A percentile compares a stretch with the other conserved stretches of the same genome.
Evolutionary conservation across 2,113 vertebrate genomes (phyloP).

Genomic region (Thamnophis sirtalis): DNA sequence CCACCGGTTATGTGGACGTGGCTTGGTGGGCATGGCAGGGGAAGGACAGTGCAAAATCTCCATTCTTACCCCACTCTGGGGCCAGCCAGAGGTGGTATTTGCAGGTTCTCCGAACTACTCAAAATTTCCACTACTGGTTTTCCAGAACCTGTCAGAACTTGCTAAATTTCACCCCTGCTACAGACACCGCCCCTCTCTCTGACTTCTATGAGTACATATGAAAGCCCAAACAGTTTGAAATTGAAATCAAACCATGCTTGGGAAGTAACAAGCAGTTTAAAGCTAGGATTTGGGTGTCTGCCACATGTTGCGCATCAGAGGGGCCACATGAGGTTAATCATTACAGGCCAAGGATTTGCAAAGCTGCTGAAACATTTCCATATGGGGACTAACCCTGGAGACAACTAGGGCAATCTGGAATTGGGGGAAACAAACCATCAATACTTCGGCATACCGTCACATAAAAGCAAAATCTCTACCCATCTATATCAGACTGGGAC

Average conservation of each 20-base stretch:
- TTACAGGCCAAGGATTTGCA: constrained; percentile 37
- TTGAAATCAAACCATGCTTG: constrained; percentile 56
- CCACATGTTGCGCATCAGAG: constrained; percentile 31
- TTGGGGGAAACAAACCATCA: background rate
- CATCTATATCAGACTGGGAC: background rate
- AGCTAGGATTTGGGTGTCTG: constrained; percentile 1
- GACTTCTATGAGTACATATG: constrained; percentile 42
- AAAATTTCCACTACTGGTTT: too few relatives aligned
- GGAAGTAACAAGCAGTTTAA: constrained; percentile 45
- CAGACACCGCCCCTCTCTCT: background rate
- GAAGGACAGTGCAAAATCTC: too few relatives aligned
- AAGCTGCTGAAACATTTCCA: constrained; percentile 52
- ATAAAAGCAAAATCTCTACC: background rate
- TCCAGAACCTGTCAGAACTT: too few relatives aligned
- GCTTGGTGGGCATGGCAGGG: too few relatives aligned
- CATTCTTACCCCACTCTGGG: too few relatives aligned
- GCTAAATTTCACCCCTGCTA: too few relatives aligned
- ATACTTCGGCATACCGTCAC: background rate
- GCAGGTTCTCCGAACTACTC: too few relatives aligned
- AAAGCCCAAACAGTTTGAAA: constrained; percentile 48
- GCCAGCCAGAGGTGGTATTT: too few relatives aligned
- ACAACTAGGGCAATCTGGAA: background rate
- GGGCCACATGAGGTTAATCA: constrained; percentile 47
- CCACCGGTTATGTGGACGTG: too few relatives aligned
- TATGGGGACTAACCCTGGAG: constrained; percentile 23